Conservation (phyloP, 2,888 invertebrate species). For the Micoletzkya japonica region DNA sequence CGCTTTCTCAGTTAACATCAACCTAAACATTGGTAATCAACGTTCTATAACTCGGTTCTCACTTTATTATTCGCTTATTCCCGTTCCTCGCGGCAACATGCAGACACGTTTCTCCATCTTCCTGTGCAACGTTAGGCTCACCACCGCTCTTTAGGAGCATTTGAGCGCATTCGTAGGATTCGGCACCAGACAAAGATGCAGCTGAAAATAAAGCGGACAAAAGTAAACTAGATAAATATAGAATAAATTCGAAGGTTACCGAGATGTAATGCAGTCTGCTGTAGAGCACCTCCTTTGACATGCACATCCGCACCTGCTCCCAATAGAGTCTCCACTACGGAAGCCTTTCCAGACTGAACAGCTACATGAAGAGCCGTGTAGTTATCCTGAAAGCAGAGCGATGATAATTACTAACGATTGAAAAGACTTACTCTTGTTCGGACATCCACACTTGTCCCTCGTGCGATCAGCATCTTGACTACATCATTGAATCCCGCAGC, state of each 20-base stretch:
- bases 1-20: conserved; percentile 89
- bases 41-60: not conserved
- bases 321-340: conserved; percentile 70
- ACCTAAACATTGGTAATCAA: conserved; percentile 68
- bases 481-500: conserved; percentile 88
- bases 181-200: conserved; percentile 65
- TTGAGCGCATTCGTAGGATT: conserved; percentile 88
- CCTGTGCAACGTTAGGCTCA: conserved; percentile 89
- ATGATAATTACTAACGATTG: not conserved
- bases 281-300: conserved; percentile 76
- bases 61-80: conserved; percentile 76
- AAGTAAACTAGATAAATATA: not conserved
- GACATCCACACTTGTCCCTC: conserved; percentile 94
- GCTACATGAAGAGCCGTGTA: conserved; percentile 97
- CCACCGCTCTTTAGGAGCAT: conserved; percentile 98
- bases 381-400: conserved; percentile 76
- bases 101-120: conserved; percentile 91
- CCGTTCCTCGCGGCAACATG: conserved; percentile 93
- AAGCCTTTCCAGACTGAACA: conserved; percentile 71
- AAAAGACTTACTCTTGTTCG: conserved; percentile 81
- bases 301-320: conserved; percentile 97
- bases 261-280: conserved; percentile 94
- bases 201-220: conserved; percentile 30
- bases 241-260: conserved; percentile 69
- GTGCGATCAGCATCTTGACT: conserved; percentile 78